A percentile compares a stretch with the other conserved stretches of the same genome.
Evolutionary conservation across 2,797 vertebrate genomes (phyloP).

Genomic region (Streptopelia turtur): DNA sequence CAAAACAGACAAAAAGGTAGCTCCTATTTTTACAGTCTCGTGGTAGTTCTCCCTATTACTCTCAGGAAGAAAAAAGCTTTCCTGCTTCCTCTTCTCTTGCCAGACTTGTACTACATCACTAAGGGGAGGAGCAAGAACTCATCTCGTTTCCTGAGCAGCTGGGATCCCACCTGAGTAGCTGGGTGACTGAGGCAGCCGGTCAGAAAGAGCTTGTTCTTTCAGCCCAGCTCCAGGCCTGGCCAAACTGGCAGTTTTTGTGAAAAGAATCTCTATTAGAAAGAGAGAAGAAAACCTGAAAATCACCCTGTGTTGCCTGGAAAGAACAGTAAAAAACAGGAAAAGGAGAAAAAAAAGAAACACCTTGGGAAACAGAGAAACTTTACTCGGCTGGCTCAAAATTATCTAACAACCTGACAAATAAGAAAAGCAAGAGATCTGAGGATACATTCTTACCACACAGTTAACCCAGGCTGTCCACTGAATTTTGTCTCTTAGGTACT

Average conservation of each 20-base stretch:
- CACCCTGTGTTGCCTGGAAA: neutral
- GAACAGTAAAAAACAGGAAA: neutral
- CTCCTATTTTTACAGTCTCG: neutral
- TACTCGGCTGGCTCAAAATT: neutral
- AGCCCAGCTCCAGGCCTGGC: neutral
- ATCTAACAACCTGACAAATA: neutral
- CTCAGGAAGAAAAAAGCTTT: neutral
- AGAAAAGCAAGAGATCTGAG: neutral
- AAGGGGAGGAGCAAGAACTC: slow-evolving; percentile 30
- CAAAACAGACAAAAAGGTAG: neutral
- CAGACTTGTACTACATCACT: slow-evolving; percentile 25
- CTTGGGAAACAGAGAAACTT: neutral
- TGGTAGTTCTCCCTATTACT: neutral
- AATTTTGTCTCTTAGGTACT: neutral
- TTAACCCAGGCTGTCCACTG: neutral
- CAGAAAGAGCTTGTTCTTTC: neutral
- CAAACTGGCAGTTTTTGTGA: neutral
- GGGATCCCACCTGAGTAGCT: slow-evolving; percentile 47
- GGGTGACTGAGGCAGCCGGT: neutral
- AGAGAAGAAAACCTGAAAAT: neutral
- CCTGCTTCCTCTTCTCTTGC: neutral
- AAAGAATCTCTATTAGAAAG: neutral
- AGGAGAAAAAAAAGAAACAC: fast-evolving
- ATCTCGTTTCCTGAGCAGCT: slow-evolving; percentile 12
- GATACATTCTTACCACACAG: neutral